A percentile compares a stretch with the other conserved stretches of the same genome.
phyloP scores from a whole-genome alignment of 2,888 invertebrate species.

The Disparrhopalites patrizii region DNA sequence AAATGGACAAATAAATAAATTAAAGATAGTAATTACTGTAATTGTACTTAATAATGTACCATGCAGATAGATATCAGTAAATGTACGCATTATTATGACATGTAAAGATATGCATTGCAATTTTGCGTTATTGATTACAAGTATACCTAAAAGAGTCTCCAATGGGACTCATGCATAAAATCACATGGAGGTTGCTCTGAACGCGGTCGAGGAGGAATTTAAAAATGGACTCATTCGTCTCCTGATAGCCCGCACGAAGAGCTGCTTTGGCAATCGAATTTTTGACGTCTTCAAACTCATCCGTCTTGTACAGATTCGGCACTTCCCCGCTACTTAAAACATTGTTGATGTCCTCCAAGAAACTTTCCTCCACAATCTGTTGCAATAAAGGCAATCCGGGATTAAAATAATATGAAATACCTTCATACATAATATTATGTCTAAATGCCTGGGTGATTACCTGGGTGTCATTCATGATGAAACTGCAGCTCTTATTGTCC shows the following conservation, averaged over 20 bases:
- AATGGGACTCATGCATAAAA: slow-evolving; percentile 83
- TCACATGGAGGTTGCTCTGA: slow-evolving; percentile 69
- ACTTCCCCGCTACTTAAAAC: slow-evolving; percentile 83
- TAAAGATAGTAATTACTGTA: background rate
- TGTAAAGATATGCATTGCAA: background rate
- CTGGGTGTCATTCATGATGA: slow-evolving; percentile 82
- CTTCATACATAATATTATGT: too few species aligned
- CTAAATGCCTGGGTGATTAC: slow-evolving; percentile 43
- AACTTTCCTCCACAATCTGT: slow-evolving; percentile 70
- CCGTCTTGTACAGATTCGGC: slow-evolving; percentile 77
- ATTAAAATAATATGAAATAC: background rate
- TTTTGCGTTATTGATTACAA: background rate
- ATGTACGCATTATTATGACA: too few species aligned
- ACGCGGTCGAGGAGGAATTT: slow-evolving; percentile 73
- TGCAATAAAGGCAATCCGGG: background rate
- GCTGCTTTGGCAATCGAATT: slow-evolving; percentile 59
- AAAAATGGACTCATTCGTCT: slow-evolving; percentile 67
- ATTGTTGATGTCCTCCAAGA: slow-evolving; percentile 84
- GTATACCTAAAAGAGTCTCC: slow-evolving; percentile 66
- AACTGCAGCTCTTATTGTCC: slow-evolving; percentile 68
- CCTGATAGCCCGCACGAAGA: slow-evolving; percentile 57
- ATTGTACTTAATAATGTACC: too few species aligned
- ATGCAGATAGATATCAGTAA: background rate
- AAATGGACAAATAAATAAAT: background rate
- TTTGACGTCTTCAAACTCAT: slow-evolving; percentile 82